Base-by-base conservation (phyloP, 2,797 vertebrate genomes). In the Tenualosa thibaudeaui region DNA sequence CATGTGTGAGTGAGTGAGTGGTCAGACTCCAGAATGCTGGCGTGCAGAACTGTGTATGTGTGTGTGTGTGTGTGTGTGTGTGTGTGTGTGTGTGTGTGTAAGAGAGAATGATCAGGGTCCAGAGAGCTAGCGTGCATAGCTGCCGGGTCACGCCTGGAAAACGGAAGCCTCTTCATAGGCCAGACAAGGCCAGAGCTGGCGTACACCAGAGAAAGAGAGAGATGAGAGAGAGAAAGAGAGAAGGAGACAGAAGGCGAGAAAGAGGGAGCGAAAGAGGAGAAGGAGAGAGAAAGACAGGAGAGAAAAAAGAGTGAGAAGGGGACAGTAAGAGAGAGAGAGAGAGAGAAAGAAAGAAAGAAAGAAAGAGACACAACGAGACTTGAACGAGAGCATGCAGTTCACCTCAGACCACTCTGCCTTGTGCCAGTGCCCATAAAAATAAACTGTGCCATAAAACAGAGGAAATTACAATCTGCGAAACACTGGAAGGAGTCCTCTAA, bases 381-480 rank as follows among this genome's bases (percentile, higher is more conserved):
- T 31, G 31, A 31, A 31, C 31, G 86, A 82, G 71, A 83, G 85
- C 86, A 82, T 65, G 87, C 84, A 85, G 87, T 86, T 89, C 81
- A 31, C 81, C 86, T 75, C 81, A 88, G 75, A 84, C 88, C 82
- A 82, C 86, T 87, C 81, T 88, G 85, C 40, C 88, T 60, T 84
- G 62, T 90, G 89, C 89, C 90, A 91, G 88, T 60, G 82, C 86
- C 90, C 86, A 89, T 90, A 90, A 91, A 91, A 91, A 89, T 88
- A 91, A 90, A 90, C 85, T 90, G 86, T 86, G 83, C 86, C 86
- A 91, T 90, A 89, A 90, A 91, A 88, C 84, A 84, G 83, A 87
- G 88, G 87, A 90, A 91, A 90, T 90, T 89, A 90, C 89, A 90
- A 90, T 90, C 86, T 89, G 89, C 83, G 81, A 90, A 89, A 89